Conservation (phyloP, 2,888 invertebrate genomes). For the Iselma pallidipennis region DNA sequence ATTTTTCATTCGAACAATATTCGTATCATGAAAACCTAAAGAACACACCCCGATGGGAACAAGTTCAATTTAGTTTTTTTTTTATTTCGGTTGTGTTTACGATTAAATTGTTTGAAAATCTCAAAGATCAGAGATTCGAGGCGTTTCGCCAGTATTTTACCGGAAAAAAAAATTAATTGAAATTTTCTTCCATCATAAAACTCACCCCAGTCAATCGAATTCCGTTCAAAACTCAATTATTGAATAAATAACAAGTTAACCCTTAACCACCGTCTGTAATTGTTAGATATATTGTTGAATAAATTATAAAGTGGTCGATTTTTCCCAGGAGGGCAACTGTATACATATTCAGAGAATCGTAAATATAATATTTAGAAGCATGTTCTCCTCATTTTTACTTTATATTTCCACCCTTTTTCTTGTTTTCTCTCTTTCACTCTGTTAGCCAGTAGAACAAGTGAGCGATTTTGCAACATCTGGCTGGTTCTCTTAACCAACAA, state of each 20-base stretch:
- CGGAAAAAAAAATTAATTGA: background rate
- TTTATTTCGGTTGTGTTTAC: too few relatives aligned
- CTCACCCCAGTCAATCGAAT: background rate
- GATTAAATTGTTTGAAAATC: too few relatives aligned
- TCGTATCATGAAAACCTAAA: too few relatives aligned
- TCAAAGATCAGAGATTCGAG: background rate
- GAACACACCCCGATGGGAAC: too few relatives aligned
- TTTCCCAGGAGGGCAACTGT: background rate
- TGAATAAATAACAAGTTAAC: background rate
- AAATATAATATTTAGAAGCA: background rate
- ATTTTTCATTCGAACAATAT: too few relatives aligned
- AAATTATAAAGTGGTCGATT: background rate
- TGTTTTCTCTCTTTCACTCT: background rate
- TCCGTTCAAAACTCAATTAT: background rate
- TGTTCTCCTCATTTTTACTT: background rate
- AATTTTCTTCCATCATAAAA: background rate
- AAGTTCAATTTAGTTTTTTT: too few relatives aligned
- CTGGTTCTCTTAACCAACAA: slow-evolving; percentile 7
- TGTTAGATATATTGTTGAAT: slow-evolving; percentile 1
- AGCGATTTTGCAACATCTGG: background rate
- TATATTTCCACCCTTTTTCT: background rate
- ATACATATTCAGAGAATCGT: background rate
- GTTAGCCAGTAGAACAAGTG: background rate
- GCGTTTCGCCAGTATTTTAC: background rate
- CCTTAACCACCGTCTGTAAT: background rate